These are phyloP conservation scores for Zenarchopterus dispar DNA, from an alignment of 2,797 vertebrate species.

Conservation along the genomic window DNA sequence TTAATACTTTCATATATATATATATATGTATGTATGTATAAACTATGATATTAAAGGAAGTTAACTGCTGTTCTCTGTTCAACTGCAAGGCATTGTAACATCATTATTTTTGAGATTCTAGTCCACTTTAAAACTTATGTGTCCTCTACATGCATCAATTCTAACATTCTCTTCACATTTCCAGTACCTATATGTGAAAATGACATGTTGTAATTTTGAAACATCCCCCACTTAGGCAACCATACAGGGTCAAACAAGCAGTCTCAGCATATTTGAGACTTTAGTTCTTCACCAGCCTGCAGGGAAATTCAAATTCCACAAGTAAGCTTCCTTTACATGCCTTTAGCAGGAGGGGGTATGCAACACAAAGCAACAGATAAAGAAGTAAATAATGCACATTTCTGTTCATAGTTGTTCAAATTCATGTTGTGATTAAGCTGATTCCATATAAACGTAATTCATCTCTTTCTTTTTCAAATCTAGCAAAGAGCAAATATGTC, in stretches of 20 bases:
- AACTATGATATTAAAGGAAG: too few relatives aligned
- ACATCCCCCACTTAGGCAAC: neutral
- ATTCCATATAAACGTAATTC: constrained; percentile 10
- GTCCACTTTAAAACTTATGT: neutral
- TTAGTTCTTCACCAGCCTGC: constrained; percentile 17
- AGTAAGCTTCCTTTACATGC: constrained; percentile 7
- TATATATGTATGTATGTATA: too few relatives aligned
- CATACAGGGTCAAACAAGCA: constrained; percentile 2
- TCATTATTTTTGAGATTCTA: neutral
- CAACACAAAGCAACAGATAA: neutral
- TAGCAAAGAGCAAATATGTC: constrained; percentile 38
- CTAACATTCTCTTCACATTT: neutral
- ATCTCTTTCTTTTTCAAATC: constrained; percentile 47
- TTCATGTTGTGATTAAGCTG: neutral
- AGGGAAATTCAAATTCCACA: constrained; percentile 21
- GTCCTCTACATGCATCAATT: neutral
- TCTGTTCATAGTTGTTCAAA: neutral
- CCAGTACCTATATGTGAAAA: neutral
- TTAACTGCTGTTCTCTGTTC: too few relatives aligned
- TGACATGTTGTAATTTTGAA: neutral
- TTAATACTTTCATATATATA: too few relatives aligned
- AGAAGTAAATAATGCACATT: neutral
- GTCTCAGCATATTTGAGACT: constrained; percentile 24
- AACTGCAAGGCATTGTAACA: neutral
- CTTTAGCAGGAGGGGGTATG: constrained; percentile 6